Conservation (phyloP, 1,140 invertebrate species). For the Apis cerana region DNA sequence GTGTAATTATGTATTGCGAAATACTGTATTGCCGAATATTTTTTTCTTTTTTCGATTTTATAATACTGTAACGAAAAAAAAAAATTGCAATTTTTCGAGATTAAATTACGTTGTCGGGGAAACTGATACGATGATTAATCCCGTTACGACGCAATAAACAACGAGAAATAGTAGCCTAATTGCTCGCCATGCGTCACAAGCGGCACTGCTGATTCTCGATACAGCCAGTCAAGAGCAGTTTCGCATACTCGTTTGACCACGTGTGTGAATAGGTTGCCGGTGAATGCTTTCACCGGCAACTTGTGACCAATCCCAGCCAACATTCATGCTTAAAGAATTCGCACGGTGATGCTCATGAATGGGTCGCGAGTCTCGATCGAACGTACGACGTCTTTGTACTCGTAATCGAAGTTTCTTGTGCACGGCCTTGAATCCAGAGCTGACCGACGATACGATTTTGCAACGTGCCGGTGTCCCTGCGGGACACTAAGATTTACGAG, state of each 20-base stretch:
- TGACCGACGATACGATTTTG: neutral
- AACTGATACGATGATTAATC: neutral
- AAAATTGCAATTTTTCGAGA: neutral
- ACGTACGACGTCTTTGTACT: neutral
- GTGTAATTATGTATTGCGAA: neutral
- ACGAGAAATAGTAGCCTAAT: slow-evolving; percentile 28
- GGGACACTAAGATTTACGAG: too few species aligned
- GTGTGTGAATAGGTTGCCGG: slow-evolving; percentile 33
- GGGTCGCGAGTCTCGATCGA: slow-evolving; percentile 1
- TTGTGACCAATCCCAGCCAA: slow-evolving; percentile 45
- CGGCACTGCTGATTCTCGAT: slow-evolving; percentile 39
- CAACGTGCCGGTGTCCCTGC: too few species aligned
- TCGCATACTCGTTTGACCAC: slow-evolving; percentile 40
- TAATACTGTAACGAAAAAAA: too few species aligned
- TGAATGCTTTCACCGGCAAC: slow-evolving; percentile 58
- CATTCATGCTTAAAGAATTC: slow-evolving; percentile 62
- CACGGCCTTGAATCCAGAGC: too few species aligned
- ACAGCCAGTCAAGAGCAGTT: slow-evolving; percentile 46
- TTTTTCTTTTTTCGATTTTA: neutral
- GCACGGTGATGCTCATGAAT: slow-evolving; percentile 43
- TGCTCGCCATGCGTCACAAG: slow-evolving; percentile 32
- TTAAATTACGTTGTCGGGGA: too few species aligned
- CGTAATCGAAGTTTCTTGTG: slow-evolving; percentile 9
- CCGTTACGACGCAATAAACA: slow-evolving; percentile 9
- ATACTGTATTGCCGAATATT: neutral